Evolutionary conservation across 2,113 vertebrate species (phyloP).

Genomic region (Otolemur garnettii): DNA sequence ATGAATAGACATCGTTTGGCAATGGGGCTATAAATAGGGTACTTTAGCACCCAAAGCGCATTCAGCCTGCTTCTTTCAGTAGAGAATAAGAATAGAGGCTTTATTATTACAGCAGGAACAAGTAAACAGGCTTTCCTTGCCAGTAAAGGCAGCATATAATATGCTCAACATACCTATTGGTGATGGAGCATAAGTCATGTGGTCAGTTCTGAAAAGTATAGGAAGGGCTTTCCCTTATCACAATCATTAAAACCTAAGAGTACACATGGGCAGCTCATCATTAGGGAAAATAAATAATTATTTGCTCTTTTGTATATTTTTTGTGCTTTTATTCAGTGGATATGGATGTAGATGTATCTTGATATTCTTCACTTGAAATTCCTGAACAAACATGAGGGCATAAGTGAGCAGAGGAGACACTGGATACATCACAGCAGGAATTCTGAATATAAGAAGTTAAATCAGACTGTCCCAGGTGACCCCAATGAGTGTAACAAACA

Average conservation of each 20-base stretch:
- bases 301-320: neutral
- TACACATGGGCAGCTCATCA: constrained; percentile 4
- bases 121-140: constrained; percentile 75
- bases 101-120: constrained; percentile 79
- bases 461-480: neutral
- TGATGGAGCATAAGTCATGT: constrained; percentile 63
- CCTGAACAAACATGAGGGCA: neutral
- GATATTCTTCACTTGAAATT: neutral
- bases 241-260: constrained; percentile 13
- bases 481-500: neutral
- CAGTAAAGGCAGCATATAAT: constrained; percentile 77
- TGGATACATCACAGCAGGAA: neutral
- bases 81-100: constrained; percentile 75
- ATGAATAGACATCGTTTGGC: constrained; percentile 79
- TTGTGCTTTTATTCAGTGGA: neutral
- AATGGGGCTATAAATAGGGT: constrained; percentile 80
- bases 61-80: constrained; percentile 84
- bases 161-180: constrained; percentile 71
- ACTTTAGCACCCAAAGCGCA: constrained; percentile 81
- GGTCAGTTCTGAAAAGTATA: constrained; percentile 60
- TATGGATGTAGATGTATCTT: neutral
- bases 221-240: constrained; percentile 68
- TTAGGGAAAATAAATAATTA: neutral
- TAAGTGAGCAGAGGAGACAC: neutral
- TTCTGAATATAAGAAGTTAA: neutral